Percentiles rank a stretch among this genome's conserved stretches.
These are phyloP conservation scores for Cyprinodon brontotheroides DNA, from an alignment of 2,113 vertebrate species.

Conservation along the genomic window DNA sequence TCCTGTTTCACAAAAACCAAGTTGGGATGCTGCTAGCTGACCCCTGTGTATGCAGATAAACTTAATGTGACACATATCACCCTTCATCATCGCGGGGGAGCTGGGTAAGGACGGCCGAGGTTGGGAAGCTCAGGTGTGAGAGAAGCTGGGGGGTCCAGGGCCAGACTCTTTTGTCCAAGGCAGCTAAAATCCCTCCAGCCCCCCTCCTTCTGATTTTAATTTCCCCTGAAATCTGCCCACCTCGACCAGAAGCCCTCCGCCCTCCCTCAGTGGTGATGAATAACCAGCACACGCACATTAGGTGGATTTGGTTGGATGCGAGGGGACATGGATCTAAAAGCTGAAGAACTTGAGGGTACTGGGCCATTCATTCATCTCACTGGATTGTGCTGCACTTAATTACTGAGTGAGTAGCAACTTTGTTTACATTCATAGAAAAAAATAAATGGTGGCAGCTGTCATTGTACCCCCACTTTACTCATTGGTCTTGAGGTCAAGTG, in stretches of 20 bases:
- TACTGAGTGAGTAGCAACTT: conserved; percentile 67
- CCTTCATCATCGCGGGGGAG: conserved; percentile 58
- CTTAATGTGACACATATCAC: conserved; percentile 79
- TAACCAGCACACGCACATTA: conserved; percentile 75
- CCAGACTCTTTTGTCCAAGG: conserved; percentile 77
- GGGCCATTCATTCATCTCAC: conserved; percentile 68
- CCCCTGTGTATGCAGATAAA: conserved; percentile 70
- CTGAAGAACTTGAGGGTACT: conserved; percentile 63
- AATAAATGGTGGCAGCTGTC: conserved; percentile 47
- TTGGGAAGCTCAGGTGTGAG: conserved; percentile 42
- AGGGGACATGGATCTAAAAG: conserved; percentile 45
- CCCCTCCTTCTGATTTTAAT: conserved; percentile 55
- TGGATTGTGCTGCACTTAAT: conserved; percentile 68
- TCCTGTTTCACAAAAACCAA: conserved; percentile 58
- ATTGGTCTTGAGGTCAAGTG: conserved; percentile 22
- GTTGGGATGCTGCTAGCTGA: conserved; percentile 66
- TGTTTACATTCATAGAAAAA: conserved; percentile 76
- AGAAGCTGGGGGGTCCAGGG: conserved; percentile 62
- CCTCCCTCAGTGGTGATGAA: conserved; percentile 60
- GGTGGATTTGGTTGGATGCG: conserved; percentile 45
- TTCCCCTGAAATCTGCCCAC: conserved; percentile 37
- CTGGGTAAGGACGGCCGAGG: conserved; percentile 56
- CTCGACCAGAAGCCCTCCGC: conserved; percentile 50
- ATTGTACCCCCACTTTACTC: conserved; percentile 36
- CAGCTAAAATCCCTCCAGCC: conserved; percentile 81